Percentiles rank a stretch among this genome's conserved stretches.
These are phyloP conservation scores for Neopipo cinnamomea DNA, from an alignment of 2,113 vertebrate genomes.

Conservation along the genomic window DNA sequence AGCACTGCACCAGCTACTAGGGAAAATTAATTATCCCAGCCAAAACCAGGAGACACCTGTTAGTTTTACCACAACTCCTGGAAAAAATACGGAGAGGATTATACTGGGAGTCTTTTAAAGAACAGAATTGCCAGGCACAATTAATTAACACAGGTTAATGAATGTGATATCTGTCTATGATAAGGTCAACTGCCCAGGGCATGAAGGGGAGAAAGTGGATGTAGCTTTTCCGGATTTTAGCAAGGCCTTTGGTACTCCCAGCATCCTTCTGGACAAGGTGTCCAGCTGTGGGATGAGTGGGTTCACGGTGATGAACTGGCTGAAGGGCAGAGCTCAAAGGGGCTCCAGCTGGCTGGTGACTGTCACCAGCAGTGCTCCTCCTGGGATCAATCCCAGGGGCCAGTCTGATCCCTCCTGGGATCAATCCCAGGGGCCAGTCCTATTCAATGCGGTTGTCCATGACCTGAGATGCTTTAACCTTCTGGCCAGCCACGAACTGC, in stretches of 20 bases:
- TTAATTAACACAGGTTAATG: not conserved
- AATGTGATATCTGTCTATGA: not conserved
- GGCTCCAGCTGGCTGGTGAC: not conserved
- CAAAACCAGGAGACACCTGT: not conserved
- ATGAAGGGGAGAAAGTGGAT: not conserved
- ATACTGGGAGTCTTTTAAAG: not conserved
- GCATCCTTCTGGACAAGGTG: not conserved
- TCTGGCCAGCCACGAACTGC: not conserved
- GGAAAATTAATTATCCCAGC: not conserved
- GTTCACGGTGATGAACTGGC: fast-evolving
- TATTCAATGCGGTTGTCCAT: not conserved
- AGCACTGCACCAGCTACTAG: not conserved
- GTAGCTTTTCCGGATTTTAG: not conserved
- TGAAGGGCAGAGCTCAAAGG: not conserved
- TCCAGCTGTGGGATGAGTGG: not conserved
- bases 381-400: not conserved
- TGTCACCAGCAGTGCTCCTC: not conserved
- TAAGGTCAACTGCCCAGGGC: too few relatives aligned
- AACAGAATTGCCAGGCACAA: not conserved
- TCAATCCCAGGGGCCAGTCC: not conserved
- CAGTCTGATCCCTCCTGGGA: too few relatives aligned
- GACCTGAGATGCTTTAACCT: not conserved
- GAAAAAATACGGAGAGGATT: not conserved
- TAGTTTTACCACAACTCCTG: not conserved
- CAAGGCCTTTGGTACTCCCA: not conserved